Conservation (phyloP, 2,888 invertebrate species). For the Melinaea marsaeus region DNA sequence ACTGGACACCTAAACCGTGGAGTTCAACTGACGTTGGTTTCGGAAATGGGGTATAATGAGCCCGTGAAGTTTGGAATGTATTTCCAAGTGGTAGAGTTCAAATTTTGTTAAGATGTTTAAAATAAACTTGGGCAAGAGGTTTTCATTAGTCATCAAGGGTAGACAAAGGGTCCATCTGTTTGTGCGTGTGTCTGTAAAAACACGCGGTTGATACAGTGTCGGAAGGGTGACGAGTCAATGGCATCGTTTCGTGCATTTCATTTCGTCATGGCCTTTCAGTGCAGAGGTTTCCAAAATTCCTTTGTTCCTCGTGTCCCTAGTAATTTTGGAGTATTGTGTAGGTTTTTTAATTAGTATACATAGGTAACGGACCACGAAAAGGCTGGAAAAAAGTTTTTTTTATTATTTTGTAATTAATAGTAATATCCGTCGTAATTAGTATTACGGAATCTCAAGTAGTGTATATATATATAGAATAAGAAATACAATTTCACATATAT, state of each 20-base stretch:
- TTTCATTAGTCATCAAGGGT: constrained; percentile 64
- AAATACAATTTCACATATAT: too few species aligned
- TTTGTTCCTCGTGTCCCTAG: constrained; percentile 28
- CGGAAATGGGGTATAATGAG: constrained; percentile 23
- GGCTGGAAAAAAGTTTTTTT: constrained; percentile 14
- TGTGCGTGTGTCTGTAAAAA: constrained; percentile 65
- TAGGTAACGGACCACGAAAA: constrained; percentile 13
- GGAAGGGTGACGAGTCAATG: constrained; percentile 48
- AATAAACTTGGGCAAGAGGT: constrained; percentile 37
- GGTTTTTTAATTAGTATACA: constrained; percentile 22
- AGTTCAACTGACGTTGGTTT: constrained; percentile 50
- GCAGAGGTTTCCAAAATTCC: constrained; percentile 23
- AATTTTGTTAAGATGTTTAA: constrained; percentile 19
- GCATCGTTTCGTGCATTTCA: constrained; percentile 50
- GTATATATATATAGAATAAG: too few species aligned
- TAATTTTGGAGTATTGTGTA: constrained; percentile 22
- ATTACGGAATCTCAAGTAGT: too few species aligned
- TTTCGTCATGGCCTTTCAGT: constrained; percentile 44
- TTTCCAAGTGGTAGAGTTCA: constrained; percentile 20
- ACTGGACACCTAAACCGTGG: constrained; percentile 39
- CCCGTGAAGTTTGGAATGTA: constrained; percentile 17
- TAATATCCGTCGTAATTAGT: neutral
- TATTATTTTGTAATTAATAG: neutral
- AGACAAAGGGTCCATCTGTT: constrained; percentile 58
- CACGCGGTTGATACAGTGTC: constrained; percentile 61